phyloP scores from a whole-genome alignment of 2,888 invertebrate genomes.

The Microctonus aethiopoides region DNA sequence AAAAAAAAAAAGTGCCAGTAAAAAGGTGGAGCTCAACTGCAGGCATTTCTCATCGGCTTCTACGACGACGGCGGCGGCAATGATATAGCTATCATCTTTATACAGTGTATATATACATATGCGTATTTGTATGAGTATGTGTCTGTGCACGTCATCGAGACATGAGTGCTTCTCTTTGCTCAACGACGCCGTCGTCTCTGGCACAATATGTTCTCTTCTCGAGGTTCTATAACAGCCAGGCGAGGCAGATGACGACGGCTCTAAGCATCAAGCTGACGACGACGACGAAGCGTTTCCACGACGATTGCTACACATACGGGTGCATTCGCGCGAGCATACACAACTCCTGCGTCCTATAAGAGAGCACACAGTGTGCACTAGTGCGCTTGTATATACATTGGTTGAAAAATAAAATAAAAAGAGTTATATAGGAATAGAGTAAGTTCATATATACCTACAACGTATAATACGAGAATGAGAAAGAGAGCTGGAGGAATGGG shows the following conservation, averaged over 20 bases:
- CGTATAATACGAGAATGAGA: no score
- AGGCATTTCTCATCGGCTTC: background rate
- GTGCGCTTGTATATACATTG: conserved; percentile 25
- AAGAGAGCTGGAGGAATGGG: background rate
- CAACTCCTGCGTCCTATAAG: conserved; percentile 21
- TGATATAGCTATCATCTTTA: no score
- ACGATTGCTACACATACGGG: conserved; percentile 32
- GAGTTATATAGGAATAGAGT: background rate
- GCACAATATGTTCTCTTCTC: conserved; percentile 17
- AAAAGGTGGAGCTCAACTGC: conserved; percentile 3
- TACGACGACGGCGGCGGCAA: background rate
- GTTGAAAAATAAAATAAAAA: background rate
- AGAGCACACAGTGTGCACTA: conserved; percentile 24
- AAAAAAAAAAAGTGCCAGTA: background rate
- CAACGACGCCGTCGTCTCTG: conserved; percentile 15
- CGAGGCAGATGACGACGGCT: background rate
- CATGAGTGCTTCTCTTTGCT: conserved; percentile 24
- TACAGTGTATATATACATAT: no score
- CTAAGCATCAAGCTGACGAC: conserved; percentile 11
- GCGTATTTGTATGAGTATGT: background rate
- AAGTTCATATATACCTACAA: no score
- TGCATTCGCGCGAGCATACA: conserved; percentile 35
- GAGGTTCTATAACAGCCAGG: background rate
- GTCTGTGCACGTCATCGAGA: conserved; percentile 24
- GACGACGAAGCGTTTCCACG: conserved; percentile 31